Evolutionary conservation across 2,888 invertebrate species (phyloP), one percentile per base, ranked within the genome.

Genomic region (Drosophila longiperda): DNA sequence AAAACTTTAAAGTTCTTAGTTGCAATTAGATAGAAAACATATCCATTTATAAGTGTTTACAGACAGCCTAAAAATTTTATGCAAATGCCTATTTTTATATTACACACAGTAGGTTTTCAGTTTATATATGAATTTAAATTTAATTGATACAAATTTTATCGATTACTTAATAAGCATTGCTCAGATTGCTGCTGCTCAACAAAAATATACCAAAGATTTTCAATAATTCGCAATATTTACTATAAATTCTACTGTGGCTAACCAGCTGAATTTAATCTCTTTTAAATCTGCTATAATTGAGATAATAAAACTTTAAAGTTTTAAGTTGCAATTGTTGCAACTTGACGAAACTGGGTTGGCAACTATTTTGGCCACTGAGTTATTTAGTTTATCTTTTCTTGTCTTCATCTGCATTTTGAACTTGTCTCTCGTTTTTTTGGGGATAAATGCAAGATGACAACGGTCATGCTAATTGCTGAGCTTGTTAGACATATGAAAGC

Each of bases 381-480:
- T 38, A 15, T 33, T 12, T 55, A 50, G 45, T 66, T 26, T 54
- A 40, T 69, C 32, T 53, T 32, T 60, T 53, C 63, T 52, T 66
- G 32, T 65, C 38, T 55, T 49, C 66, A 61, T 64, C 50, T 64
- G 42, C 32, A 23, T 48, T 48, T 36, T 58, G 33, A 12, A 32
- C 54, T 34, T 57, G 12, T n/a, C 17, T n/a, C 34, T 64, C 50
- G 59, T 40, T 32, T 26, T 54, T 63, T 61, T 7, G 8, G 53
- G 53, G 45, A 17, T 42, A 66, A 67, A 55, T 63, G 66, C 59
- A 23, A 62, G 61, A 65, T 36, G 74, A 69, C 66, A 78, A 49
- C 60, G 75, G 68, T 52, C 57, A 72, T 65, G 75, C 84, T 88
- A 85, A 90, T 85, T 90, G 90, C 87, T 67, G 49, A 84, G 89